Percentiles rank a stretch among this genome's conserved stretches.
phyloP scores from a whole-genome alignment of 2,888 invertebrate species.

The Galerucella pusilla region DNA sequence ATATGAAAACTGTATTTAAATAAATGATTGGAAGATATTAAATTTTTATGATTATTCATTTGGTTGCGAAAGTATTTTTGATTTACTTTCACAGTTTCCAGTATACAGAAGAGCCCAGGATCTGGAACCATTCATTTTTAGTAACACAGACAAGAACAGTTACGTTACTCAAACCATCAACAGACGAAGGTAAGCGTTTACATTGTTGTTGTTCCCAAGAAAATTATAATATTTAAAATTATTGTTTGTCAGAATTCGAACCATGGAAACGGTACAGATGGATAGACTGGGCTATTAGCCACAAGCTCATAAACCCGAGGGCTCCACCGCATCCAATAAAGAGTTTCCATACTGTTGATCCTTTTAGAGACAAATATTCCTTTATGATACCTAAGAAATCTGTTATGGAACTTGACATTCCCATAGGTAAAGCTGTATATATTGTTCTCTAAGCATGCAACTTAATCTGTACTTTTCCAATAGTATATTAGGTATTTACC shows the following conservation, averaged over 20 bases:
- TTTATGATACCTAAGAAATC: slow-evolving; percentile 39
- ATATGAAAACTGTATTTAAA: too few relatives aligned
- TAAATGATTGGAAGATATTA: too few relatives aligned
- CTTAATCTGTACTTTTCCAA: too few relatives aligned
- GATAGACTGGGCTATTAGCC: slow-evolving; percentile 64
- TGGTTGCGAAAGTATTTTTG: neutral
- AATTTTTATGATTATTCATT: neutral
- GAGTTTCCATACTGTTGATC: slow-evolving; percentile 57
- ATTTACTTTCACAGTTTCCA: neutral
- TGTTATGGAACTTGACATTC: neutral
- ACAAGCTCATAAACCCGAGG: slow-evolving; percentile 56
- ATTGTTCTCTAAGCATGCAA: neutral
- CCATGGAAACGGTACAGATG: slow-evolving; percentile 66
- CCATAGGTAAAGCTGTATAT: neutral
- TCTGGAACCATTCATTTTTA: slow-evolving; percentile 60
- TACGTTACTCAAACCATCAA: slow-evolving; percentile 59
- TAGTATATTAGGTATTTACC: too few relatives aligned
- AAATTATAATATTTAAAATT: neutral
- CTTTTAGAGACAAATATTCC: slow-evolving; percentile 47
- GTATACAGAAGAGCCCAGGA: slow-evolving; percentile 45
- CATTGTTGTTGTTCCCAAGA: neutral
- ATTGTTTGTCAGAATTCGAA: slow-evolving; percentile 54
- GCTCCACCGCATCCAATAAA: slow-evolving; percentile 50
- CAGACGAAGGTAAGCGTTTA: slow-evolving; percentile 19
- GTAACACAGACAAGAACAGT: slow-evolving; percentile 62